These are phyloP conservation scores for Marronus borbonicus DNA, from an alignment of 2,888 invertebrate species.

Conservation along the genomic window DNA sequence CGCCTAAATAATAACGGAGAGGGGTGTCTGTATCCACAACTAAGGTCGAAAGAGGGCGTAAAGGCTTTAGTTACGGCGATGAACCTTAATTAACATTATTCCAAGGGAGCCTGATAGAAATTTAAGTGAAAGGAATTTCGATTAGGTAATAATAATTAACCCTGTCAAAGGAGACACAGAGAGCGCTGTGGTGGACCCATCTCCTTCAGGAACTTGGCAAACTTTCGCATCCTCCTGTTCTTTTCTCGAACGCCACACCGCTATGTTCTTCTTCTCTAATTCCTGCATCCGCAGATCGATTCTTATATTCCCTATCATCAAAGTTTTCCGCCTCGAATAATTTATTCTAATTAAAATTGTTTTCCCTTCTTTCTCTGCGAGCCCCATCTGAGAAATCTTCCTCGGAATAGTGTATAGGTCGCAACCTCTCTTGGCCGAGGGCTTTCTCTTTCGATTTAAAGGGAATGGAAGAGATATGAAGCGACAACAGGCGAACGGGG, in stretches of 20 bases:
- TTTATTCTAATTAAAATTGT: conserved; percentile 61
- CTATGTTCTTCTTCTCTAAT: background rate
- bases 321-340: conserved; percentile 54
- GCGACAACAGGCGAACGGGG: background rate
- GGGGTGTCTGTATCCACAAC: too few relatives aligned
- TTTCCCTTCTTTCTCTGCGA: conserved; percentile 26
- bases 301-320: conserved; percentile 32
- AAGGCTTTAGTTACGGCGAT: conserved; percentile 13
- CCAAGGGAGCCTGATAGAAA: conserved; percentile 30
- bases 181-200: background rate
- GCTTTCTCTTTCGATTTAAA: conserved; percentile 12
- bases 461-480: background rate
- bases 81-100: conserved; percentile 45
- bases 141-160: conserved; percentile 52
- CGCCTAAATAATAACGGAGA: too few relatives aligned
- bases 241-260: background rate
- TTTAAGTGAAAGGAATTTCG: conserved; percentile 50
- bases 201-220: background rate
- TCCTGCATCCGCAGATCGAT: background rate
- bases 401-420: background rate
- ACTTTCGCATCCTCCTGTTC: background rate
- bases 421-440: background rate
- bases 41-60: background rate
- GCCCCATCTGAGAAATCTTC: background rate
- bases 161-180: conserved; percentile 2